These are phyloP conservation scores for Penaeus japonicus DNA, from an alignment of 1,140 invertebrate genomes.

Conservation along the genomic window DNA sequence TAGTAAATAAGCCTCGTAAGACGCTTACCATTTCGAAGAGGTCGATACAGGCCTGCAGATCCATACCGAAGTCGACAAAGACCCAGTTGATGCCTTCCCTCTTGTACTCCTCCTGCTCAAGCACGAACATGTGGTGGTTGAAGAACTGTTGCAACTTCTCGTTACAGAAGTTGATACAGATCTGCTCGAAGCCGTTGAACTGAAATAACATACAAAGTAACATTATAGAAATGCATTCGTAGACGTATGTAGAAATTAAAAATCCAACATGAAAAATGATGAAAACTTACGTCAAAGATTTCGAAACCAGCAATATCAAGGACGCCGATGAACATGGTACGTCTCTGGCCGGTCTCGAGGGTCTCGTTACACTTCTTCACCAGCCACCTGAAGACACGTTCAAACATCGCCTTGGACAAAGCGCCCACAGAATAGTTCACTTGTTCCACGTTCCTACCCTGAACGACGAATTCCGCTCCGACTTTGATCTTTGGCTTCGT, in stretches of 20 bases:
- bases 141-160: conserved; percentile 51
- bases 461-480: conserved; percentile 98
- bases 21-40: conserved; percentile 41
- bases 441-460: conserved; percentile 94
- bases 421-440: conserved; percentile 65
- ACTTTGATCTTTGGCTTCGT: conserved; percentile 74
- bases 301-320: conserved; percentile 51
- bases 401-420: conserved; percentile 69
- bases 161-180: conserved; percentile 50
- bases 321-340: conserved; percentile 66
- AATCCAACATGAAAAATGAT: neutral
- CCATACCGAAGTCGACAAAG: conserved; percentile 34
- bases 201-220: neutral
- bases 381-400: conserved; percentile 65
- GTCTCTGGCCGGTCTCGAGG: conserved; percentile 67
- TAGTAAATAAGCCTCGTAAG: too few species aligned
- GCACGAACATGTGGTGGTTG: conserved; percentile 44
- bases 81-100: conserved; percentile 41
- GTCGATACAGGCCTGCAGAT: conserved; percentile 40
- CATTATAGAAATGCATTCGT: neutral
- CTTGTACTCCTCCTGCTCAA: conserved; percentile 49
- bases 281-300: conserved; percentile 51
- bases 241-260: neutral
- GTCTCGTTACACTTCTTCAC: conserved; percentile 67
- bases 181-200: conserved; percentile 49